Conservation (phyloP, 2,113 vertebrate species). For the Leuciscus idus region DNA sequence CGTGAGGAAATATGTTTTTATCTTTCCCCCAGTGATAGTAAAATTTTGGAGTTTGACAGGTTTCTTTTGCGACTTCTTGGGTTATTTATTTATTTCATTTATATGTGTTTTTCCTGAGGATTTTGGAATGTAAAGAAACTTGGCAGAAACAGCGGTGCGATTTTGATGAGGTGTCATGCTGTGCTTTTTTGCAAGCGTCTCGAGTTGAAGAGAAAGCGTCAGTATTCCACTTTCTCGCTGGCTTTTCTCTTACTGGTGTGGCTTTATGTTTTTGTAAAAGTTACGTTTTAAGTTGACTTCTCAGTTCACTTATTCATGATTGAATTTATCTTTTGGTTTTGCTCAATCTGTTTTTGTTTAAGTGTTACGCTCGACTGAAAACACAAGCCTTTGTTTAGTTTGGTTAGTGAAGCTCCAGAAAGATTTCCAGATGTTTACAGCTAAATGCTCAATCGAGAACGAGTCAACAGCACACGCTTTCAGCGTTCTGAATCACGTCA, state of each 20-base stretch:
- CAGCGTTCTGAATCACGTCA: neutral
- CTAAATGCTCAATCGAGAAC: neutral
- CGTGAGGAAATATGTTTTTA: neutral
- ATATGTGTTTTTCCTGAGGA: neutral
- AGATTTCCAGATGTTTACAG: neutral
- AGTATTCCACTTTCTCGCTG: neutral
- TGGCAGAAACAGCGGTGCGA: neutral
- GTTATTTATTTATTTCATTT: neutral
- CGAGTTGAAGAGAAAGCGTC: neutral
- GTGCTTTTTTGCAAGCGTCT: neutral
- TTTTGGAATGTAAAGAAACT: neutral
- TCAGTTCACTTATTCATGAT: neutral
- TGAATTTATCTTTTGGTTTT: neutral
- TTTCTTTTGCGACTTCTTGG: neutral
- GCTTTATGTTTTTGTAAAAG: neutral
- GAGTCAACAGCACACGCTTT: neutral
- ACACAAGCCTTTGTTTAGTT: neutral
- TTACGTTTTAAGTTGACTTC: neutral
- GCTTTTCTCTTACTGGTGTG: neutral
- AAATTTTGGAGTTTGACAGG: neutral
- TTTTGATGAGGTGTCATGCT: slow-evolving; percentile 20
- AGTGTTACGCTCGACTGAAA: neutral
- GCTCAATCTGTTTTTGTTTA: neutral
- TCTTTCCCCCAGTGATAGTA: neutral
- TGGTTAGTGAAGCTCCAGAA: neutral